Evolutionary conservation across 2,888 invertebrate genomes (phyloP), one percentile per base, ranked within the genome.

Genomic region (Notodromas monacha): DNA sequence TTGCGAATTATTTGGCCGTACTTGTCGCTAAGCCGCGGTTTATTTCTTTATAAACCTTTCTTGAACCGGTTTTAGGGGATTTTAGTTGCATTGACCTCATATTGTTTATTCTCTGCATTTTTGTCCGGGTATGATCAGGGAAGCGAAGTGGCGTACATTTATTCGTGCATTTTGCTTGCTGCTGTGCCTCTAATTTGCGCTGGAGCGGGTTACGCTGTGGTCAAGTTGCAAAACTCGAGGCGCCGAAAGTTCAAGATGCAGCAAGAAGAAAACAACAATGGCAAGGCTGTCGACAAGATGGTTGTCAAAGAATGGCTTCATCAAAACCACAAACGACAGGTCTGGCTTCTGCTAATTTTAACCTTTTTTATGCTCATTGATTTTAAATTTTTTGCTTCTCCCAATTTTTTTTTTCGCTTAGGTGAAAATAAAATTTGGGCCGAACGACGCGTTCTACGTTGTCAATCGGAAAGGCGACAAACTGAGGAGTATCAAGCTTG

Each of bases 61-160:
- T n/a, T n/a, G n/a, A n/a, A n/a, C n/a, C n/a, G n/a, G n/a, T n/a
- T n/a, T n/a, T n/a, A n/a, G n/a, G n/a, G n/a, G n/a, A n/a, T n/a
- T n/a, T n/a, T n/a, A n/a, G n/a, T n/a, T n/a, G n/a, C n/a, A n/a
- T n/a, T n/a, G n/a, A n/a, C n/a, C n/a, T n/a, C n/a, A n/a, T n/a
- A n/a, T n/a, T n/a, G n/a, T n/a, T n/a, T n/a, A n/a, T n/a, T n/a
- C n/a, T n/a, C n/a, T n/a, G n/a, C n/a, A n/a, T n/a, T n/a, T n/a
- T n/a, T n/a, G n/a, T n/a, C n/a, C n/a, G n/a, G n/a, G n/a, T 29
- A 53, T 58, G n/a, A n/a, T 15, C 55, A 77, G 60, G 89, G 86
- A 13, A 89, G 84, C 42, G 89, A 92, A 49, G 58, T 89, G 34
- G 73, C 79, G n/a, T 96, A 77, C 54, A 86, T 92, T 42, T 84